Evolutionary conservation across 2,888 invertebrate genomes (phyloP).

Genomic region (Trichogramma dendrolimi): DNA sequence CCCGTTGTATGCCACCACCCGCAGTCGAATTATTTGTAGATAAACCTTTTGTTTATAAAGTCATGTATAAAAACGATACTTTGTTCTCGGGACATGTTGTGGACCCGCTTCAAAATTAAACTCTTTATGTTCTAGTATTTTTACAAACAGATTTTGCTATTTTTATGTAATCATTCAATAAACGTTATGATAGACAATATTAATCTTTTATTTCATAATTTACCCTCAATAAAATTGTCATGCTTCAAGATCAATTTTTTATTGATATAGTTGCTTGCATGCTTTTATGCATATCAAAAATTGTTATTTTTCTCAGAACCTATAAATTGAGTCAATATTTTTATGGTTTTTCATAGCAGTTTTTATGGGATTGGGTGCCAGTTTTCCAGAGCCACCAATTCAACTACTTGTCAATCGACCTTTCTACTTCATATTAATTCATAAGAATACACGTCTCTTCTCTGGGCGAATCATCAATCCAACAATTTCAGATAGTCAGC

Average conservation of each 20-base stretch:
- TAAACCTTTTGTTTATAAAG: slow-evolving; percentile 41
- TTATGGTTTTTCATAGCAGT: too few relatives aligned
- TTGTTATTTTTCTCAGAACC: too few relatives aligned
- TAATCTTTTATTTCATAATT: too few relatives aligned
- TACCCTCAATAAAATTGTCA: too few relatives aligned
- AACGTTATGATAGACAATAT: too few relatives aligned
- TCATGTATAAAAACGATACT: slow-evolving; percentile 27
- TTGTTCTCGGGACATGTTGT: slow-evolving; percentile 27
- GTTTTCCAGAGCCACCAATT: slow-evolving; percentile 20
- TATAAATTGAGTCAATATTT: too few relatives aligned
- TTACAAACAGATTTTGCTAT: too few relatives aligned
- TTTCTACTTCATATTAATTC: slow-evolving; percentile 37
- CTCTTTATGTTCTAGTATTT: neutral
- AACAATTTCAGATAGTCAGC: neutral
- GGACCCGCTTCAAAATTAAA: slow-evolving; percentile 2
- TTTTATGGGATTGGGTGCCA: too few relatives aligned
- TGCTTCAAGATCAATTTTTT: too few relatives aligned
- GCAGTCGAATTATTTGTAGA: slow-evolving; percentile 36
- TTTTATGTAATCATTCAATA: too few relatives aligned
- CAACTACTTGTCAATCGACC: slow-evolving; percentile 41
- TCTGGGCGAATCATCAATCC: slow-evolving; percentile 24
- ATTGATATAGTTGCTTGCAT: too few relatives aligned
- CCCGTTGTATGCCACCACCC: slow-evolving; percentile 18
- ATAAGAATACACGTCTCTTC: slow-evolving; percentile 26
- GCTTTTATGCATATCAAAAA: too few relatives aligned